Evolutionary conservation across 1,140 invertebrate species (phyloP).

Genomic region (Macrobrachium nipponense): DNA sequence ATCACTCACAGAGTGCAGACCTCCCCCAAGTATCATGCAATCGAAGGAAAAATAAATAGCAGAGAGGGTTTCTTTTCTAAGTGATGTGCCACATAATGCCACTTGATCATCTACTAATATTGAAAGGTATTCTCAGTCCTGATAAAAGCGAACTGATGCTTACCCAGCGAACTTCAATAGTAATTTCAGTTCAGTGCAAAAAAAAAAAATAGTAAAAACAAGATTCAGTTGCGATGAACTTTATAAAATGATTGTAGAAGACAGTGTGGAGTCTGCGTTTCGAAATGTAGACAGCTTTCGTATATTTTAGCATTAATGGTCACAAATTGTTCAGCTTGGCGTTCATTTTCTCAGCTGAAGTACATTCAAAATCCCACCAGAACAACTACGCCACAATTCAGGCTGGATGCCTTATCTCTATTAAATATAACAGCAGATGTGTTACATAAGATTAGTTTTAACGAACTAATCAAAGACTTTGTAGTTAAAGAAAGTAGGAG

Average conservation of each 20-base stretch:
- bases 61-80: too few relatives aligned
- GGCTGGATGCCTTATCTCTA: conserved; percentile 8
- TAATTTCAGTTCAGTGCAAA: background rate
- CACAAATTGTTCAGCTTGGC: background rate
- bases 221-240: background rate
- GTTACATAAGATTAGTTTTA: background rate
- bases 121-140: too few relatives aligned
- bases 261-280: background rate
- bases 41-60: too few relatives aligned
- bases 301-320: background rate
- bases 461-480: background rate
- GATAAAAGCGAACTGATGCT: too few relatives aligned
- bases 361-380: background rate
- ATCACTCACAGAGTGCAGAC: too few relatives aligned
- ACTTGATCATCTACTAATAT: too few relatives aligned
- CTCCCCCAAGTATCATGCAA: too few relatives aligned
- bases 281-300: background rate
- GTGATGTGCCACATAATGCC: too few relatives aligned
- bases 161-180: background rate
- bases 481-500: background rate
- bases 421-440: conserved; percentile 2
- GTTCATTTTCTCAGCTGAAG: background rate
- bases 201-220: background rate
- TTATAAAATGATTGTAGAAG: background rate
- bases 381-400: background rate